Base-by-base conservation (phyloP, 2,888 invertebrate species). In the Oligia fasciuncula region DNA sequence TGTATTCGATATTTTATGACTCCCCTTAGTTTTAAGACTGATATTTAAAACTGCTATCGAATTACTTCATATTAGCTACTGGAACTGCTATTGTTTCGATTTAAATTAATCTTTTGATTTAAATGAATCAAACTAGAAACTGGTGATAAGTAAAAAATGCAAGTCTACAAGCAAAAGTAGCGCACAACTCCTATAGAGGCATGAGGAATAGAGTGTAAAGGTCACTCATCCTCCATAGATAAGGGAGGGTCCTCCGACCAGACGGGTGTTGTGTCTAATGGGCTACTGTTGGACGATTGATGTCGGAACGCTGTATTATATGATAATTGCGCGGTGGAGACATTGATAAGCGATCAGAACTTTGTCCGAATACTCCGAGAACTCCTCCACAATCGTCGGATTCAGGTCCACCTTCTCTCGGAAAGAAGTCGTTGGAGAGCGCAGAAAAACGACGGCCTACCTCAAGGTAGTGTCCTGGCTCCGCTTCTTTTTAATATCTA, bases 1-100 rank as follows among this genome's bases (percentile, higher is more conserved):
- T 71, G 29, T 69, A 65, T 66, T 77, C 35, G 6, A 60, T 8
- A n/a, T n/a, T 57, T 3, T 60, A 60, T n/a, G 57, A n/a, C n/a
- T n/a, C n/a, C 13, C 57, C n/a, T n/a, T n/a, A 23, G 4, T n/a
- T 57, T 57, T 57, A 23, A 57, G 9, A 1, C 4, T 57, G 4
- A n/a, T 57, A 57, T n/a, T 70, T 54, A 23, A 40, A 70, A 40
- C 0, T n/a, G 4, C 11, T 40, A 40, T 57, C 5, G 17, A n/a
- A 40, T 40, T 3, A 46, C 4, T 17, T 71, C 57, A 11, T 3
- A n/a, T 17, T 57, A 57, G 0, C 17, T 71, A 8, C 35, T 70
- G 51, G 23, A 69, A 29, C 11, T 29, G 46, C 0, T 68, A 0
- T 29, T 68, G n/a, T 19, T n/a, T 63, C 17, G 13, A n/a, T n/a